Evolutionary conservation across 2,888 invertebrate species (phyloP), one percentile per base, ranked within the genome.

Genomic region (Caenorhabditis afra): DNA sequence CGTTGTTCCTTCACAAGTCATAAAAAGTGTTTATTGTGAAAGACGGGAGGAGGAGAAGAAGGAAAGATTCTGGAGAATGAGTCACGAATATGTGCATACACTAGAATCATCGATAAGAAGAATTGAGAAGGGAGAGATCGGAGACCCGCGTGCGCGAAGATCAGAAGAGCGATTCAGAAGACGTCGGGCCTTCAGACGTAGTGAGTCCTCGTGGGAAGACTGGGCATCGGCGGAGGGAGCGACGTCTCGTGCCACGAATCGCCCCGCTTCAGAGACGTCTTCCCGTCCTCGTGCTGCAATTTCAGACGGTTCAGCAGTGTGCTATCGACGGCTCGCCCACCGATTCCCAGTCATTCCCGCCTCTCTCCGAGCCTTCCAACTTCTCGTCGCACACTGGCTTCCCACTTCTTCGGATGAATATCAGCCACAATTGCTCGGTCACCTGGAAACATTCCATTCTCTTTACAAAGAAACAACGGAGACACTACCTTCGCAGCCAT

Each of bases 391-490:
- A 75, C 8, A 85, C 65, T 20, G 83, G 81, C 37, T 81, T 83
- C 1, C 85, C 85, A 49, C 79, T 82, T 39, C 86, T 50, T 41
- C 82, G 64, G 7, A 86, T 64, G 68, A 85, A 86, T 44, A 82
- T 85, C 78, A 81, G n/a, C 86, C 86, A 86, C 18, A 86, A 66
- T 53, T 82, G 81, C 58, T 85, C 82, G n/a, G 83, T 86, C 22
- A 86, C 81, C 82, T 82, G 35, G 57, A 80, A 71, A 57, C 47
- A 5, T 18, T 58, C 55, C 29, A 4, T 45, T 45, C 3, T 45
- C 3, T 39, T 57, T 22, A 23, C 49, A 20, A 20, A 20, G 18
- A 12, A 18, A 29, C 37, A 35, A 18, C 12, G 20, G 29, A 20
- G n/a, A 50, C 45, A 61, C n/a, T 14, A 84, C 84, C 53, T 82